Conservation (phyloP, 2,888 invertebrate genomes). For the Leucoptera coffeella region DNA sequence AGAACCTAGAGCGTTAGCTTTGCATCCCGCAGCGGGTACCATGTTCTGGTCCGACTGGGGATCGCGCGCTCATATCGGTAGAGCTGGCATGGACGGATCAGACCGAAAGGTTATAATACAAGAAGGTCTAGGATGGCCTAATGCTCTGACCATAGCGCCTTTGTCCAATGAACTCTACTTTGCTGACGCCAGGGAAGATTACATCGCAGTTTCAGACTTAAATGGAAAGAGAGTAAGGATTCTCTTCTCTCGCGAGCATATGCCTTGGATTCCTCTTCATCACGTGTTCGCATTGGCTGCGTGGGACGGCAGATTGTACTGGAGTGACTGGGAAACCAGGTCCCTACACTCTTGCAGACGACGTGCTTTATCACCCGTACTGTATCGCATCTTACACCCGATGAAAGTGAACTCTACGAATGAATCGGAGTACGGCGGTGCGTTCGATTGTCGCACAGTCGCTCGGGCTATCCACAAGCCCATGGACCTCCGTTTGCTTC, state of each 20-base stretch:
- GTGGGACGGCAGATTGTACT: slow-evolving; percentile 84
- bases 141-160: slow-evolving; percentile 73
- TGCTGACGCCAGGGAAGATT: slow-evolving; percentile 83
- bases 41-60: slow-evolving; percentile 91
- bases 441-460: slow-evolving; percentile 56
- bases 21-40: slow-evolving; percentile 69
- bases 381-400: too few species aligned
- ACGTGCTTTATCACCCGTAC: slow-evolving; percentile 11
- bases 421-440: slow-evolving; percentile 13
- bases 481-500: slow-evolving; percentile 83
- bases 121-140: slow-evolving; percentile 75
- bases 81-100: slow-evolving; percentile 79
- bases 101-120: slow-evolving; percentile 58
- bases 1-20: slow-evolving; percentile 81
- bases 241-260: slow-evolving; percentile 54
- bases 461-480: slow-evolving; percentile 73
- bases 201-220: slow-evolving; percentile 76
- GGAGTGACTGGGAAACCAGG: slow-evolving; percentile 92
- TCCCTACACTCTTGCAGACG: slow-evolving; percentile 63
- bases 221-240: slow-evolving; percentile 68
- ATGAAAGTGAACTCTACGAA: too few species aligned
- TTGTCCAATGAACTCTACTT: slow-evolving; percentile 76
- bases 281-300: slow-evolving; percentile 80
- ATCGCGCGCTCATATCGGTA: slow-evolving; percentile 71
- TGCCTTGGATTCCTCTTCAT: slow-evolving; percentile 63